Evolutionary conservation across 2,113 vertebrate genomes (phyloP), one percentile per base, ranked within the genome.

Genomic region (Ailurus styani): DNA sequence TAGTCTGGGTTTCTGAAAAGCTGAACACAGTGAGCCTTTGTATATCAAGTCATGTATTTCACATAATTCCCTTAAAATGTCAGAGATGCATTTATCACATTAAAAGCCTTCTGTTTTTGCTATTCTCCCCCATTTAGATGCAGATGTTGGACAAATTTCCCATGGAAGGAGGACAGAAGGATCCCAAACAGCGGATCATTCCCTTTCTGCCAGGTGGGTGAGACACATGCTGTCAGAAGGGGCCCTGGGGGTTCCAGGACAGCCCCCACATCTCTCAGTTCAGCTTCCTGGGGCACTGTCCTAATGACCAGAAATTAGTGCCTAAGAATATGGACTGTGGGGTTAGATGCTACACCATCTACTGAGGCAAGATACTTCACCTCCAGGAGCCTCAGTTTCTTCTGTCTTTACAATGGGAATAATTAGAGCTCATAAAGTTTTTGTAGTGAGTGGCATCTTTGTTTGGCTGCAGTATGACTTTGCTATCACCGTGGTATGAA

Each of bases 91-190:
- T 62, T 57, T 37, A 62, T 50, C 62, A 8, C 20, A 3, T 50
- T 40, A 82, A 88, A 86, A 12, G 7, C 64, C 64, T 64, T 89
- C 81, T 34, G 4, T 73, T 75, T 64, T 62, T 82, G 57, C 42
- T 89, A 0, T 90, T 87, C 10, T 87, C 62, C 21, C 20, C 7
- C 20, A 97, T 98, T 97, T 96, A 99, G 99, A 99, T 99, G 99
- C 99, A 99, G 98, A 99, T 99, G 99, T 98, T 99, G 99, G 99
- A 99, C 98, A 99, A 99, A 98, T 99, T 99, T 98, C 99, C 99
- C 0, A 99, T 99, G 99, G 99, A 99, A 98, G 99, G 99, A 97
- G 99, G 99, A 75, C 99, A 99, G 99, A 99, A 99, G 98, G 99
- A 99, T 96, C 99, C 99, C 2, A 99, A 99, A 95, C 99, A 99